phyloP scores from a whole-genome alignment of 2,113 vertebrate genomes.

The Silurus glanis region DNA sequence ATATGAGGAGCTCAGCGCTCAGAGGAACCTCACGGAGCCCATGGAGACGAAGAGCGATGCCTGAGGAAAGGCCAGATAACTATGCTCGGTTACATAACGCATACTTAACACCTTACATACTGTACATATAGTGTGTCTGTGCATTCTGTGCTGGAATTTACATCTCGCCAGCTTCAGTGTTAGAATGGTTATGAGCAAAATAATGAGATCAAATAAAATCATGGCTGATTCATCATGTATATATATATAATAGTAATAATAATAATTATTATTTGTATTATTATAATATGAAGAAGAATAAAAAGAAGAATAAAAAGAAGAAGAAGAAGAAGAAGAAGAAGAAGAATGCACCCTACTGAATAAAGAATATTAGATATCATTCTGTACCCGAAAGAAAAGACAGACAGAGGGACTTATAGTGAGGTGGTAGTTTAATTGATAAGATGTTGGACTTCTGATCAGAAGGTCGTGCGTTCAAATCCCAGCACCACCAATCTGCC shows the following conservation, averaged over 20 bases:
- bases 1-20: constrained; percentile 27
- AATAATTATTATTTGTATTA: neutral
- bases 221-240: neutral
- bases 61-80: constrained; percentile 29
- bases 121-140: too few species aligned
- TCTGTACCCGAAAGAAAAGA: too few species aligned
- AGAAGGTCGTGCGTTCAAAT: too few species aligned
- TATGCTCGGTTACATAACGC: neutral
- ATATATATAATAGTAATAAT: neutral
- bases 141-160: neutral
- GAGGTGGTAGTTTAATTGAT: too few species aligned
- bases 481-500: too few species aligned
- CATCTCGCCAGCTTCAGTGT: neutral
- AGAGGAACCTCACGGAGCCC: neutral
- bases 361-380: too few species aligned
- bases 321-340: too few species aligned
- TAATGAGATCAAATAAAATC: neutral
- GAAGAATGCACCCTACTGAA: too few species aligned
- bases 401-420: too few species aligned
- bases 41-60: constrained; percentile 15
- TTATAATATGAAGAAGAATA: too few species aligned
- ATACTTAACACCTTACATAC: neutral
- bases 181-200: neutral
- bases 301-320: too few species aligned
- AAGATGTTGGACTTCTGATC: too few species aligned